Base-by-base conservation (phyloP, 1,140 invertebrate genomes). In the Campodea augens region DNA sequence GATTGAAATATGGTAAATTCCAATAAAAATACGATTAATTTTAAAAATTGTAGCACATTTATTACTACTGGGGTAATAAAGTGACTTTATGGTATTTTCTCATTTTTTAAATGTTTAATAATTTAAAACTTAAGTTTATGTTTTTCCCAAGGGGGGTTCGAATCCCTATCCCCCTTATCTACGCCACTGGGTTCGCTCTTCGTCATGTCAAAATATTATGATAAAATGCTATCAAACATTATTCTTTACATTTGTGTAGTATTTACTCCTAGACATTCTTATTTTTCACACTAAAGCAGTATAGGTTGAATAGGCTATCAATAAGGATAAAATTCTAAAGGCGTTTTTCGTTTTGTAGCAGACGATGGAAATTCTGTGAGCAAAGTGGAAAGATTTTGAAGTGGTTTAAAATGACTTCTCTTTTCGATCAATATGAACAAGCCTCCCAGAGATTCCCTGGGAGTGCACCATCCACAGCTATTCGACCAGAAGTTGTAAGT, bases 341-440 rank as follows among this genome's bases (percentile, higher is more conserved):
- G 32, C 25, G 2, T 22, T 24, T 40, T 29, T 45, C 5, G 7
- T 10, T 20, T 46, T 32, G n/a, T n/a, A n/a, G n/a, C n/a, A n/a
- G n/a, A n/a, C n/a, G n/a, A n/a, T n/a, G n/a, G n/a, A n/a, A n/a
- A n/a, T n/a, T n/a, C n/a, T n/a, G n/a, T n/a, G n/a, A n/a, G n/a
- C n/a, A n/a, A n/a, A n/a, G n/a, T 25, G 47, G 32, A 15, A 18
- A 40, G 24, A 10, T 47, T 4, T 47, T 21, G 38, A 39, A 21
- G 15, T 20, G 27, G 12, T 22, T 18, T 13, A 27, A 12, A 5
- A 82, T 81, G 77, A 73, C 77, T 48, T 78, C 75, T 10, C 74
- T 83, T 54, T 71, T 82, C 46, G 78, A 83, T 58, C 79, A 84
- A 61, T 80, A 77, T 55, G 78, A 81, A 52, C 72, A 78, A 56